Evolutionary conservation across 1,140 invertebrate genomes (phyloP), one percentile per base, ranked within the genome.

Genomic region (Hyles euphorbiae): DNA sequence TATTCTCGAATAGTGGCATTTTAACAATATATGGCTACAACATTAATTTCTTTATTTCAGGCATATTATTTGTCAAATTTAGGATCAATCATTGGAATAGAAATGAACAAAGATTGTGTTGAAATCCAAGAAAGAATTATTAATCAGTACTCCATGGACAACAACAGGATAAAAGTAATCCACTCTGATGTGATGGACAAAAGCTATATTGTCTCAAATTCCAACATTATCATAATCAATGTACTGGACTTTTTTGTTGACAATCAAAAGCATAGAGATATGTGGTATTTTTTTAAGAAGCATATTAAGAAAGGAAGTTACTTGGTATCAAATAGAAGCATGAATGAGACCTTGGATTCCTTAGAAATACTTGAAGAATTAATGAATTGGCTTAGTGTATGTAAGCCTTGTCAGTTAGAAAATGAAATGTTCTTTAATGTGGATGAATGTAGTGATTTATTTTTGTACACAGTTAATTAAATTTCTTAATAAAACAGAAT

Each of bases 51-150:
- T 68, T 65, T 63, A 68, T 91, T 91, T 54, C 74, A 94, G 93
- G 93, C 93, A 46, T 92, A 93, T 70, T 84, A 92, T 62, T 92
- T 91, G 52, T 91, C 92, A 34, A 91, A 91, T 76, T 90, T 91
- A 34, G 72, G 78, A 43, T 88, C 83, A 67, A 93, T 95, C 53
- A 89, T 93, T 64, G 94, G 94, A 6, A 89, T 95, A 40, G 94
- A 95, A 90, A 92, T 94, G 70, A 94, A 94, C 70, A 81, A 91
- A 70, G 92, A 93, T 60, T 92, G 93, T 40, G 93, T 92, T 78
- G 77, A 91, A 46, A 66, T 95, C 6, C 93, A 94, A 77, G 82
- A 90, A 52, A 88, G 90, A 11, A 91, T 93, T 32, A 83, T 94
- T 46, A 67, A 82, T 3, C 90, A 93, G 78, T 92, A 91, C 66